phyloP scores from a whole-genome alignment of 2,888 invertebrate species.

The Scaptomyza reducta region DNA sequence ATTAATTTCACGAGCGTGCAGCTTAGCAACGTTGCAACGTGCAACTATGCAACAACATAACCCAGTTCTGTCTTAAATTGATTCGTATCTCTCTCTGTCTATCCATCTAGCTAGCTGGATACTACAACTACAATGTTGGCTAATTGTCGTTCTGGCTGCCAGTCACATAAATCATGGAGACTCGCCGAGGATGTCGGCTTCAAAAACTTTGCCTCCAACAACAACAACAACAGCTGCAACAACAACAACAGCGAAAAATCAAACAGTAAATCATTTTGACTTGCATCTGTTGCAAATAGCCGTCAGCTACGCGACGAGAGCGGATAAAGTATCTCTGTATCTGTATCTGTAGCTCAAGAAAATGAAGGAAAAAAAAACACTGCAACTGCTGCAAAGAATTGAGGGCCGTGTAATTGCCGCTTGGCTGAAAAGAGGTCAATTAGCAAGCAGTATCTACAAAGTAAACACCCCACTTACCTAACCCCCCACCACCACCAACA shows the following conservation, averaged over 20 bases:
- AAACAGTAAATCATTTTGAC: constrained; percentile 72
- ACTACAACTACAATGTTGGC: constrained; percentile 42
- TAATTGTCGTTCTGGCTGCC: constrained; percentile 66
- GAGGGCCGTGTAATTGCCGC: constrained; percentile 78
- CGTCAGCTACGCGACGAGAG: constrained; percentile 31
- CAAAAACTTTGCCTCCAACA: constrained; percentile 60
- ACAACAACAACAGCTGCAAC: constrained; percentile 16
- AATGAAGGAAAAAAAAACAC: constrained; percentile 9
- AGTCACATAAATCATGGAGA: constrained; percentile 69
- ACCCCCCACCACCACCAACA: not conserved
- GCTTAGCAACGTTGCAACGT: constrained; percentile 26
- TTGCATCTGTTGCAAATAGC: constrained; percentile 68
- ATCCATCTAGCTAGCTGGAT: constrained; percentile 47
- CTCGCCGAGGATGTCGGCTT: constrained; percentile 66
- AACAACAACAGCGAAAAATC: constrained; percentile 39
- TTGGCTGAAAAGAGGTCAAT: constrained; percentile 79
- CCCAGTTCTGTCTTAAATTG: constrained; percentile 69
- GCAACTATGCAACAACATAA: constrained; percentile 40
- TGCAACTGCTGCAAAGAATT: constrained; percentile 48
- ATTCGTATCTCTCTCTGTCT: constrained; percentile 58
- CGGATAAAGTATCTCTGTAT: constrained; percentile 41
- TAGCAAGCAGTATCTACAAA: constrained; percentile 61
- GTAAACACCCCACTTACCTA: not conserved
- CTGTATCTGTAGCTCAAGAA: constrained; percentile 36
- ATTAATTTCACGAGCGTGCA: constrained; percentile 63